These are phyloP conservation scores for Leucosticte australis DNA, from an alignment of 2,113 vertebrate species.

Conservation along the genomic window DNA sequence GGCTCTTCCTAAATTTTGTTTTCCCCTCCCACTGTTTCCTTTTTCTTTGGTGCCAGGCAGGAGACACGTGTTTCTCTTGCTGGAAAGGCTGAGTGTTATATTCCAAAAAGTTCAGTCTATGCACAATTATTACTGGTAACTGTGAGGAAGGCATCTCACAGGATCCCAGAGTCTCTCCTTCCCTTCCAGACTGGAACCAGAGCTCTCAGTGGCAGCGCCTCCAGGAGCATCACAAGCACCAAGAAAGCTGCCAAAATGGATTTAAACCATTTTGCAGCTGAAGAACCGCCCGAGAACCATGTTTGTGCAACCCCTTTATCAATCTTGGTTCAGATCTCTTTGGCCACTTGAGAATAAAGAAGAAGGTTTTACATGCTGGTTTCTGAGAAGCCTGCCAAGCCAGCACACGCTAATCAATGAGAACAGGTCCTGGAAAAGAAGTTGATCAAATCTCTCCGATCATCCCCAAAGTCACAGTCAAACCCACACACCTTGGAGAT, in stretches of 20 bases:
- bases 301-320: not conserved
- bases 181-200: not conserved
- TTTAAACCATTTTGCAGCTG: not conserved
- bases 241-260: not conserved
- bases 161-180: not conserved
- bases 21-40: not conserved
- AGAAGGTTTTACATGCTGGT: not conserved
- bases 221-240: not conserved
- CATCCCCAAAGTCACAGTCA: not conserved
- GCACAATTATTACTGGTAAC: not conserved
- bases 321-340: not conserved
- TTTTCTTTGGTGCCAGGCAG: not conserved
- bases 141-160: not conserved
- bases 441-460: not conserved
- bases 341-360: not conserved
- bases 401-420: not conserved
- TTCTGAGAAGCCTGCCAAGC: not conserved
- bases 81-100: not conserved
- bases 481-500: not conserved
- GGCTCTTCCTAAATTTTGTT: not conserved
- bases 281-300: not conserved
- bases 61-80: not conserved
- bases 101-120: not conserved
- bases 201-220: rapidly evolving
- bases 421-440: not conserved